Evolutionary conservation across 2,113 vertebrate species (phyloP).

Genomic region (Agelaius tricolor): DNA sequence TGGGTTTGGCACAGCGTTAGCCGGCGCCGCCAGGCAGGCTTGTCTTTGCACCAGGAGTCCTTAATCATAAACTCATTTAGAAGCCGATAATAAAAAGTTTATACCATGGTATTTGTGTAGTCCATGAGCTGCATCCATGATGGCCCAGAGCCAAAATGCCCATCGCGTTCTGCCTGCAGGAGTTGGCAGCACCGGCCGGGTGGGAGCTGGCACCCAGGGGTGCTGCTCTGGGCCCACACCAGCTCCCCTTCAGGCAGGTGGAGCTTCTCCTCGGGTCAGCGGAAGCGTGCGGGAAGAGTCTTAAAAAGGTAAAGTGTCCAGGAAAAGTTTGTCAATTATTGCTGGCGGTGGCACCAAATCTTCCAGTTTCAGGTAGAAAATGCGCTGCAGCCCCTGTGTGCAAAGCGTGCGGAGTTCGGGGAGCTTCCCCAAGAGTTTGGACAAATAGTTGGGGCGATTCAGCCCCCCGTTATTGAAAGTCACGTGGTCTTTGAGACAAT

Average conservation of each 20-base stretch:
- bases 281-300: conserved; percentile 59
- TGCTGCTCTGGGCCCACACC: conserved; percentile 52
- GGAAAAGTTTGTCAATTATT: conserved; percentile 99
- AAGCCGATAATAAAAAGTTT: conserved; percentile 76
- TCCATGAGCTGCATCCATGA: conserved; percentile 75
- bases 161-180: conserved; percentile 71
- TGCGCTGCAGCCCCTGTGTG: conserved; percentile 98
- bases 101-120: conserved; percentile 74
- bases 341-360: conserved; percentile 98
- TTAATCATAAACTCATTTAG: conserved; percentile 72
- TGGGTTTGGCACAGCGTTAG: conserved; percentile 31
- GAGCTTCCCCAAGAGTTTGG: conserved; percentile 98
- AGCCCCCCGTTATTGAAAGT: conserved; percentile 95
- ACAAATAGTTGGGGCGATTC: conserved; percentile 97
- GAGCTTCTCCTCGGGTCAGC: conserved; percentile 58
- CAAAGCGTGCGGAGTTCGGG: conserved; percentile 98
- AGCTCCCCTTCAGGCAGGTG: conserved; percentile 39
- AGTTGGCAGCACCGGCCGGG: conserved; percentile 56
- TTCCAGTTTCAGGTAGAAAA: conserved; percentile 99
- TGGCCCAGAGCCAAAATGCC: conserved; percentile 75
- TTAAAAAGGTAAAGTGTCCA: conserved; percentile 98
- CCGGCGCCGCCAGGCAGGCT: conserved; percentile 59
- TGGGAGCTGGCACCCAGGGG: conserved; percentile 29
- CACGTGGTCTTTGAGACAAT: conserved; percentile 98
- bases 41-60: conserved; percentile 60